phyloP scores from a whole-genome alignment of 2,797 vertebrate genomes.

The Columba guinea region DNA sequence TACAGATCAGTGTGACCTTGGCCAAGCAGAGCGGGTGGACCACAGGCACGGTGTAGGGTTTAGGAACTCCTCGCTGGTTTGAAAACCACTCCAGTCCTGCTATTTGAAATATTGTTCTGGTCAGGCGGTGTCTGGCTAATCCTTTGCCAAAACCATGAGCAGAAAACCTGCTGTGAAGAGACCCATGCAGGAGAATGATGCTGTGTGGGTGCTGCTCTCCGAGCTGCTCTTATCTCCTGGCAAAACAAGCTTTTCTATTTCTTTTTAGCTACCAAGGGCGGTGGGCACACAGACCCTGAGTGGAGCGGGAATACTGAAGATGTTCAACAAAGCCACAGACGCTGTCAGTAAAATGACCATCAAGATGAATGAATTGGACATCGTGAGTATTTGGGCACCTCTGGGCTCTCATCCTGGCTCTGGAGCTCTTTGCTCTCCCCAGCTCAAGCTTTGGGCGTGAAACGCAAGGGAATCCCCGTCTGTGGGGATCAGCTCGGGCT shows the following conservation, averaged over 20 bases:
- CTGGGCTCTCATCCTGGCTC: accelerated
- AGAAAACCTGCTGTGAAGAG: neutral
- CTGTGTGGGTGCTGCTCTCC: neutral
- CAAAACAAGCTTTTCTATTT: neutral
- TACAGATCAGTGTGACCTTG: neutral
- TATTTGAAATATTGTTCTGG: neutral
- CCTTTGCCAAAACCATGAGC: neutral
- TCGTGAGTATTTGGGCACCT: slow-evolving; percentile 80
- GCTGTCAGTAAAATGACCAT: slow-evolving; percentile 99
- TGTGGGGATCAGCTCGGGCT: neutral
- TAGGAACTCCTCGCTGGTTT: neutral
- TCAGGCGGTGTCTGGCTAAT: neutral
- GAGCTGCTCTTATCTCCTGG: neutral
- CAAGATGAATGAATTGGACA: slow-evolving; percentile 98
- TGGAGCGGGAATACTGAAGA: slow-evolving; percentile 95
- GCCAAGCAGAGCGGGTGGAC: neutral
- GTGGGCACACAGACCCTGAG: slow-evolving; percentile 92
- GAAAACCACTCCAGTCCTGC: accelerated
- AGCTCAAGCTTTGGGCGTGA: neutral
- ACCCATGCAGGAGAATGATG: neutral
- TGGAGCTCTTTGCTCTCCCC: accelerated
- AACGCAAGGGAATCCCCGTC: neutral
- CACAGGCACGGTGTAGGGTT: neutral
- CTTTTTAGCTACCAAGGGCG: slow-evolving; percentile 89
- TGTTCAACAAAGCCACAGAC: slow-evolving; percentile 96